Conservation (phyloP, 2,888 invertebrate species). For the Conomelus anceps region DNA sequence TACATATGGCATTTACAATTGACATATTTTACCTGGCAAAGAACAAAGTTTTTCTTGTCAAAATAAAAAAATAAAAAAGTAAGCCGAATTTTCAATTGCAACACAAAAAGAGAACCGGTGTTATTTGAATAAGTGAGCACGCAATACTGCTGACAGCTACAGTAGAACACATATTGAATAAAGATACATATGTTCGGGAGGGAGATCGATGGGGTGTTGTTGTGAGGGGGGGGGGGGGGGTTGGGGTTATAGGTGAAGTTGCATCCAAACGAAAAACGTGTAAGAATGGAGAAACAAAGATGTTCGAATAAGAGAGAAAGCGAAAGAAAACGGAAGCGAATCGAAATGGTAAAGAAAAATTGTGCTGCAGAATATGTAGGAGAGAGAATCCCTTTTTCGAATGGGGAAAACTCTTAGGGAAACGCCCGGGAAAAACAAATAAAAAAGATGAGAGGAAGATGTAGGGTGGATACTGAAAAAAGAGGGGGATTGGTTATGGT, state of each 20-base stretch:
- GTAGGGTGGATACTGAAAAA: not conserved
- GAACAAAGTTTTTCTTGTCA: not conserved
- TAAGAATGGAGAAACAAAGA: not conserved
- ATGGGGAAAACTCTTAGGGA: not conserved
- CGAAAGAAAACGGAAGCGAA: not conserved
- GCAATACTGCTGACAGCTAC: not conserved
- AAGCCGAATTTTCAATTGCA: not conserved
- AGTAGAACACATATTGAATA: not conserved
- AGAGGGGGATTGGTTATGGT: not conserved
- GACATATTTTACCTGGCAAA: too few relatives aligned
- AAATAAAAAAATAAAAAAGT: not conserved
- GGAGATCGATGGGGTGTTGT: not conserved
- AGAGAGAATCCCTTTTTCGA: not conserved
- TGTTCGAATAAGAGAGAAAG: not conserved
- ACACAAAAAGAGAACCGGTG: not conserved
- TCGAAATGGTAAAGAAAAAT: not conserved
- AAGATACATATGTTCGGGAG: not conserved
- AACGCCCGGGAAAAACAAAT: not conserved
- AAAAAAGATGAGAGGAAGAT: not conserved
- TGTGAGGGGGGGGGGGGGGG: not conserved
- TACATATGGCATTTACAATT: too few relatives aligned
- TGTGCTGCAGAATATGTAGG: not conserved
- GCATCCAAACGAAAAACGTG: not conserved
- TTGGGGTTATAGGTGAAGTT: too few relatives aligned
- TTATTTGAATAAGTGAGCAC: not conserved